Percentiles rank a stretch among this genome's conserved stretches.
phyloP scores from a whole-genome alignment of 2,797 vertebrate genomes.

The Semaprochilodus insignis region DNA sequence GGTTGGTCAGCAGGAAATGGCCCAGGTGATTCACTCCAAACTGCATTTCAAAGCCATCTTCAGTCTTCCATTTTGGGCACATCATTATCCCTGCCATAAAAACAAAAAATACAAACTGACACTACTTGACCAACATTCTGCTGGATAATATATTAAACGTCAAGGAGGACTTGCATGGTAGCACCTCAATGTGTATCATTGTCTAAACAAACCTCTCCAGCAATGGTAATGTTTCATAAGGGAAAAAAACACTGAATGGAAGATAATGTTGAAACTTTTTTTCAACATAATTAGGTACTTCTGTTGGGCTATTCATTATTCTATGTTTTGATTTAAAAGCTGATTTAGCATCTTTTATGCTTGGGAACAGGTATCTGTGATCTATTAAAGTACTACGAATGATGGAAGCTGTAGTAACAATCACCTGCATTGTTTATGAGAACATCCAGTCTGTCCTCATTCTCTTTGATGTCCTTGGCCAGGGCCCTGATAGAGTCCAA shows the following conservation, averaged over 20 bases:
- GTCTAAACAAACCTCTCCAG: neutral
- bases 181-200: too few species aligned
- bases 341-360: too few species aligned
- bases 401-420: neutral
- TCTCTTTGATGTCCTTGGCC: slow-evolving; percentile 70
- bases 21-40: slow-evolving; percentile 65
- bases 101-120: slow-evolving; percentile 66
- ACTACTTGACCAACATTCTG: slow-evolving; percentile 1
- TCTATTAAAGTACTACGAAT: neutral
- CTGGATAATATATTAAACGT: neutral
- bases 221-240: too few species aligned
- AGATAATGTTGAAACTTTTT: too few species aligned
- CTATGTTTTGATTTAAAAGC: too few species aligned
- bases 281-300: too few species aligned
- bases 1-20: slow-evolving; percentile 65
- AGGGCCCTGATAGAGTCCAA: slow-evolving; percentile 75
- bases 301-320: too few species aligned
- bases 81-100: slow-evolving; percentile 63
- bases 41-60: slow-evolving; percentile 51
- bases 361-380: too few species aligned
- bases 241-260: too few species aligned
- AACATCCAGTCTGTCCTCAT: slow-evolving; percentile 74
- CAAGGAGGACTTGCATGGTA: too few species aligned
- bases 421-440: slow-evolving; percentile 42
- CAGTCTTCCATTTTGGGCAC: slow-evolving; percentile 63